Base-by-base conservation (phyloP, 2,797 vertebrate species). In the Toxotes lorentzi region DNA sequence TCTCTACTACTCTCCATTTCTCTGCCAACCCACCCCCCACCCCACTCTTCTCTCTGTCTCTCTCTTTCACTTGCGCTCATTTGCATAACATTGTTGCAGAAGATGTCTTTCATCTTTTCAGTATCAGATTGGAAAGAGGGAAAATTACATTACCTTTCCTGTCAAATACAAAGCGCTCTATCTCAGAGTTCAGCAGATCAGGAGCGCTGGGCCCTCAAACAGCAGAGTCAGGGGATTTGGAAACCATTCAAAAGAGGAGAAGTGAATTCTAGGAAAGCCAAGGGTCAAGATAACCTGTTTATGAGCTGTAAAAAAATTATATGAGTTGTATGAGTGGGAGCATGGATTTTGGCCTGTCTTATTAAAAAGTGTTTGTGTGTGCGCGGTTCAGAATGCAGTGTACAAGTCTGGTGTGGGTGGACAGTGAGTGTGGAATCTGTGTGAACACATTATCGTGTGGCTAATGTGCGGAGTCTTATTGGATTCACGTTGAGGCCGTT, bases 381-480 rank as follows among this genome's bases (percentile, higher is more conserved):
- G 53, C 27, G 50, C 27, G 50, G 8, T 24, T 70, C 59, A 41
- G 56, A 62, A 68, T 76, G 72, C 68, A 72, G 58, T 30, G 38
- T 51, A 21, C 16, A 47, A 19, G 61, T 72, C 41, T 61, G 58
- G 64, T 66, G 73, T 83, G 73, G 77, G 70, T 54, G 70, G 70
- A 83, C 73, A 80, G 73, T 43, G 76, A 58, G 43, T 58, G 56
- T 65, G 65, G 51, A 67, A 73, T 79, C 65, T 53, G 72, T 75
- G 77, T 64, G 74, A 81, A 67, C 64, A 63, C 64, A 67, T 86
- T 78, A 87, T 82, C 41, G 34, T 75, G 65, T 83, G 75, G 74
- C 50, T 88, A 84, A 89, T 87, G 81, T 85, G 63, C 32, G 16
- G 51, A 75, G 73, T 86, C 85, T 84, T 86, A 89, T 82, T 88